Conservation (phyloP, 2,113 vertebrate species). For the Aphelocoma coerulescens region DNA sequence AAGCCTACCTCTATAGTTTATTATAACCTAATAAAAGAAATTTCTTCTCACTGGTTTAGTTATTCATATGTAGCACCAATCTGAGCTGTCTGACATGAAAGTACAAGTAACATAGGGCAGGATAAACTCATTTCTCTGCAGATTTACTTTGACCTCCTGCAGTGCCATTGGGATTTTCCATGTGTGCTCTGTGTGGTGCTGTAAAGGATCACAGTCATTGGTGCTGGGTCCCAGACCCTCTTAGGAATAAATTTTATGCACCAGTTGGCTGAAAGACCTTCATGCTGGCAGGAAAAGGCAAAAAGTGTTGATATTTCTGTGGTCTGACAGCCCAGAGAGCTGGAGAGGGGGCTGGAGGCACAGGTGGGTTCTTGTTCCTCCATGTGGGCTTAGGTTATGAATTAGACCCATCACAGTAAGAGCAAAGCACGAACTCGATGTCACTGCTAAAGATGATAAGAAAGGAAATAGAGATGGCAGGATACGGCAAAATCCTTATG, state of each 20-base stretch:
- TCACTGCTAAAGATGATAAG: not conserved
- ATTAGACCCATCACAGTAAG: not conserved
- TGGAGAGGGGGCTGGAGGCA: not conserved
- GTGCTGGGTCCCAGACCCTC: not conserved
- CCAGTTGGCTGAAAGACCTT: not conserved
- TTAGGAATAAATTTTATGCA: not conserved
- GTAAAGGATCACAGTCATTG: not conserved
- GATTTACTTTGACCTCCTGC: not conserved
- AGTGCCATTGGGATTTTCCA: not conserved
- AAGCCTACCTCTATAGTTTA: not conserved
- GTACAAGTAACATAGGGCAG: not conserved
- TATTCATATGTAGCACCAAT: not conserved
- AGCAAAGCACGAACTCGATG: not conserved
- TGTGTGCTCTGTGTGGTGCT: not conserved
- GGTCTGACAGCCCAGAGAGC: not conserved
- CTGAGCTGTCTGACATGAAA: not conserved
- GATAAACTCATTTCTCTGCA: not conserved
- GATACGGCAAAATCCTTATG: not conserved
- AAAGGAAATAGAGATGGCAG: not conserved
- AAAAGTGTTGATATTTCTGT: not conserved
- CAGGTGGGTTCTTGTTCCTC: not conserved
- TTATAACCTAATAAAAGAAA: not conserved
- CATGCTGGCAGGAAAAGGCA: not conserved
- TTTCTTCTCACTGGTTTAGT: not conserved
- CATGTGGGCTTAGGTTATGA: fast-evolving